Conservation (phyloP, 1,140 invertebrate species). For the Lithobius niger region DNA sequence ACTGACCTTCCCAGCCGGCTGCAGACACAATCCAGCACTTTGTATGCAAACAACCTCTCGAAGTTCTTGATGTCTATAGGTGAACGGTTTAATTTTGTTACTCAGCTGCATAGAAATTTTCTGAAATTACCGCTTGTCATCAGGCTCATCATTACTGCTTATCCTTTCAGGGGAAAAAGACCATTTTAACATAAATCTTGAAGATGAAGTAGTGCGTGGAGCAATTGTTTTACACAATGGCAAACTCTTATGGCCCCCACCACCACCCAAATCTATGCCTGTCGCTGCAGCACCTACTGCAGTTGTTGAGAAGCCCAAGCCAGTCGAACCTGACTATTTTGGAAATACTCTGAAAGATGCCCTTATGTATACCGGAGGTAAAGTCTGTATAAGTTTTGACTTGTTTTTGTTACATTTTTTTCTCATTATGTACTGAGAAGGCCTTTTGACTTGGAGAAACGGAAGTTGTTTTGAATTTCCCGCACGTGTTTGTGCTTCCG, state of each 20-base stretch:
- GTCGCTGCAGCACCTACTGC: constrained; percentile 31
- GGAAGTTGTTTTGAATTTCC: too few relatives aligned
- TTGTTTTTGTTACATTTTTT: background rate
- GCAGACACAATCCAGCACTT: constrained; percentile 68
- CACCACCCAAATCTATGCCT: constrained; percentile 38
- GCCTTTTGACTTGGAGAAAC: background rate
- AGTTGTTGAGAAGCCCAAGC: constrained; percentile 31
- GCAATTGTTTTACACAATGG: constrained; percentile 63
- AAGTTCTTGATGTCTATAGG: constrained; percentile 72
- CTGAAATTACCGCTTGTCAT: too few relatives aligned
- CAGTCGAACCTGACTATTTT: constrained; percentile 37
- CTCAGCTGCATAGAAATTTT: too few relatives aligned
- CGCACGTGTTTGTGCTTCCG: too few relatives aligned
- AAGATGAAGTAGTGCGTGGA: constrained; percentile 74
- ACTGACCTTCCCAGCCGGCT: constrained; percentile 72
- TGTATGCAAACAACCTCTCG: constrained; percentile 82
- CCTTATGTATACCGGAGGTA: constrained; percentile 53
- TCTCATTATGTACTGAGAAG: background rate
- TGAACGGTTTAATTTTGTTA: constrained; percentile 17
- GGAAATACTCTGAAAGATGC: constrained; percentile 47
- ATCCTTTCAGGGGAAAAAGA: constrained; percentile 45
- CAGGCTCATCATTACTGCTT: too few relatives aligned
- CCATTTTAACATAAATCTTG: constrained; percentile 61
- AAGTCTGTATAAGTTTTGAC: too few relatives aligned
- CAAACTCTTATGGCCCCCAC: constrained; percentile 62